Conservation (phyloP, 2,888 invertebrate species). For the Gerris lacustris region DNA sequence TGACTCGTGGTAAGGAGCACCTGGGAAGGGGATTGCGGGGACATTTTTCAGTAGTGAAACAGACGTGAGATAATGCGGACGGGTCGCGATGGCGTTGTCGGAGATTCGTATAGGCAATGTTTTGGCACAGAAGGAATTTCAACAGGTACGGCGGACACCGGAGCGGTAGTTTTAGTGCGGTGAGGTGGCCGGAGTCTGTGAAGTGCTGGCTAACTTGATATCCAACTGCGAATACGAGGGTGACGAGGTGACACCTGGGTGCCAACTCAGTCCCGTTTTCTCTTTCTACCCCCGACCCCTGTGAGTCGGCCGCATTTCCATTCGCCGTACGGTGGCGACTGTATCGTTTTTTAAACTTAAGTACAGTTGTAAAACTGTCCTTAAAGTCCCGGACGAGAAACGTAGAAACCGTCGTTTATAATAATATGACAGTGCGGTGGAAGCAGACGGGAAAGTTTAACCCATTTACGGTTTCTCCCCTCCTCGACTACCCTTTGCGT, state of each 20-base stretch:
- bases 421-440: neutral
- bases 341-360: neutral
- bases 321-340: neutral
- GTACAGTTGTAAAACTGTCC: neutral
- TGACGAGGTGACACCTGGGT: neutral
- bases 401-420: neutral
- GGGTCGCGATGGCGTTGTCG: constrained; percentile 26
- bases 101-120: constrained; percentile 26
- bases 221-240: neutral
- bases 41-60: constrained; percentile 15
- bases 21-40: neutral
- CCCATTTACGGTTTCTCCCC: neutral
- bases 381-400: no score
- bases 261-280: neutral
- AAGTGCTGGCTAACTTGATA: no score
- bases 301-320: neutral
- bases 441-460: neutral
- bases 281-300: neutral
- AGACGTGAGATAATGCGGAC: constrained; percentile 23
- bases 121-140: constrained; percentile 24
- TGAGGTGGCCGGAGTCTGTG: no score
- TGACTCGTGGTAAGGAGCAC: neutral
- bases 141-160: constrained; percentile 18
- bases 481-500: neutral
- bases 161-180: no score